Percentiles rank a stretch among this genome's conserved stretches.
These are phyloP conservation scores for Lepisosteus oculatus DNA, from an alignment of 2,113 vertebrate genomes.

Conservation along the genomic window DNA sequence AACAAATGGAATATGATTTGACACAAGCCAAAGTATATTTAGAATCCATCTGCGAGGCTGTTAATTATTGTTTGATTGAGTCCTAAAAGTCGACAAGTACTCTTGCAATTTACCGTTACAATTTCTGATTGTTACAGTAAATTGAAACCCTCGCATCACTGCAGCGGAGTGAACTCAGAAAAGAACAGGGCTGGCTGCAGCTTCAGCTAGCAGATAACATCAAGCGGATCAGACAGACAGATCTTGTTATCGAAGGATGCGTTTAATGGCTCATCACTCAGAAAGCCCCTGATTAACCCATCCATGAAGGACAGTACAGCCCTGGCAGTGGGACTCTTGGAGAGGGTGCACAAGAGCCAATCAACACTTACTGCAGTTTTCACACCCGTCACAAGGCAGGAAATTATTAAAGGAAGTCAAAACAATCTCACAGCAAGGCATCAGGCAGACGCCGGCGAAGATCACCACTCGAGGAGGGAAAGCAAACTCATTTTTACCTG, in stretches of 20 bases:
- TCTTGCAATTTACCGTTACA: too few relatives aligned
- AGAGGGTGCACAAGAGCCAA: conserved; percentile 1
- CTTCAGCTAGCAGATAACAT: neutral
- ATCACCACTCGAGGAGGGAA: neutral
- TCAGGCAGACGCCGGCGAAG: neutral
- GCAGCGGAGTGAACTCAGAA: neutral
- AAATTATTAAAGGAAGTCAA: neutral
- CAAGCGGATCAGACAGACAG: neutral
- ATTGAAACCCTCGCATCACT: too few relatives aligned
- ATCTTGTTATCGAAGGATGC: neutral
- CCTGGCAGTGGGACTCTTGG: neutral
- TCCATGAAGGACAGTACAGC: neutral
- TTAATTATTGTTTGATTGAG: too few relatives aligned
- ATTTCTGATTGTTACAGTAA: too few relatives aligned
- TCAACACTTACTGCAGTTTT: neutral
- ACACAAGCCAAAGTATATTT: too few relatives aligned
- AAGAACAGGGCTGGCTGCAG: neutral
- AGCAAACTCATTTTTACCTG: neutral
- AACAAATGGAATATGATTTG: too few relatives aligned
- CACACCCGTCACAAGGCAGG: neutral
- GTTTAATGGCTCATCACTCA: neutral
- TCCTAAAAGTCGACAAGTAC: too few relatives aligned
- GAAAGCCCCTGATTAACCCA: neutral
- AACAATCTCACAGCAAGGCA: neutral
- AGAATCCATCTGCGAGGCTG: too few relatives aligned